Evolutionary conservation across 1,140 invertebrate genomes (phyloP).

Genomic region (Bradynema listronoti): DNA sequence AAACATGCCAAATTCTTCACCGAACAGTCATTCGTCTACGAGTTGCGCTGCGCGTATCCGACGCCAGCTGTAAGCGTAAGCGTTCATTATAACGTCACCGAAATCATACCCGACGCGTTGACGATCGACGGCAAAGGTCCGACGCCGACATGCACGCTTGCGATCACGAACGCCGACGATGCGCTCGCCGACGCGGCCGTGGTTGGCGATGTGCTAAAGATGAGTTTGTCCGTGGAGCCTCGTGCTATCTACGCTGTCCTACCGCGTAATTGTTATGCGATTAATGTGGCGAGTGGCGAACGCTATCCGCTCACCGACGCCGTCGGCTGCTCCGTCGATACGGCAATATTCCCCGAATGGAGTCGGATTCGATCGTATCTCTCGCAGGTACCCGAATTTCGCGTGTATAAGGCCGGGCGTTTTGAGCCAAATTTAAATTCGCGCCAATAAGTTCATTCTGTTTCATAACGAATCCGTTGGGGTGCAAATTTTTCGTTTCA

Average conservation of each 20-base stretch:
- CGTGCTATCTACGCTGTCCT: constrained; percentile 37
- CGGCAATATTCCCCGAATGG: constrained; percentile 52
- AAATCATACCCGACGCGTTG: constrained; percentile 32
- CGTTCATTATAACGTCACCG: constrained; percentile 41
- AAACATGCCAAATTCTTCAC: constrained; percentile 48
- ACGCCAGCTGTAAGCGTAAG: constrained; percentile 13
- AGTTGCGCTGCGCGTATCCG: constrained; percentile 46
- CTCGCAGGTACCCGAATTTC: no score
- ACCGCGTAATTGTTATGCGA: constrained; percentile 50
- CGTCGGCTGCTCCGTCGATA: constrained; percentile 48
- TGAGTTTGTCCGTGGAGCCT: constrained; percentile 39
- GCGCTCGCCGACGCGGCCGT: constrained; percentile 31
- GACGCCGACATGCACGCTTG: constrained; percentile 36
- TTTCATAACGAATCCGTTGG: no score
- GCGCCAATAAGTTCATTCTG: no score
- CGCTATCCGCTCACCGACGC: constrained; percentile 49
- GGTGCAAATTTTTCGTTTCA: no score
- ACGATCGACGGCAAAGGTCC: constrained; percentile 33
- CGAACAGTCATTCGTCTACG: constrained; percentile 41
- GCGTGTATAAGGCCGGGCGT: no score
- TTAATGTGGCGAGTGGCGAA: constrained; percentile 52
- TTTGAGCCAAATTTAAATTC: no score
- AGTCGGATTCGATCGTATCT: neutral
- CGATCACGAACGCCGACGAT: constrained; percentile 40
- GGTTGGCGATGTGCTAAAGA: constrained; percentile 48